phyloP scores from a whole-genome alignment of 2,888 invertebrate species.

The Carcina quercana region DNA sequence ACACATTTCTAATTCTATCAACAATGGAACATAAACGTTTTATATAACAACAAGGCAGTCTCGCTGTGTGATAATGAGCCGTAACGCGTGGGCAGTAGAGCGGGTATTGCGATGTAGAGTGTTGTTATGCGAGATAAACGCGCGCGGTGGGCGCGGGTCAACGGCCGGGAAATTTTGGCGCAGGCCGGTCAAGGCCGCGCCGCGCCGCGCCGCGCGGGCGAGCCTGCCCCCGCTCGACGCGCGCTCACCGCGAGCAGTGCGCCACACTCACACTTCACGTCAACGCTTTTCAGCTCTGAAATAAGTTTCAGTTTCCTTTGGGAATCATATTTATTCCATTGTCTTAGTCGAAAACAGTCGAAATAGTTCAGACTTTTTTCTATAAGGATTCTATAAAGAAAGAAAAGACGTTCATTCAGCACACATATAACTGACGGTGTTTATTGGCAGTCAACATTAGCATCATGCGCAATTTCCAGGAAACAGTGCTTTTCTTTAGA shows the following conservation, averaged over 20 bases:
- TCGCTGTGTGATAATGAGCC: not conserved
- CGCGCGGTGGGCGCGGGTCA: conserved; percentile 64
- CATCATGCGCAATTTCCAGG: too few relatives aligned
- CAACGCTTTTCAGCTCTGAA: too few relatives aligned
- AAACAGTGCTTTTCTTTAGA: too few relatives aligned
- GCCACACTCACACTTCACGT: too few relatives aligned
- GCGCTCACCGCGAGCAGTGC: not conserved
- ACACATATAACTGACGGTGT: too few relatives aligned
- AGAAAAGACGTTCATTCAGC: too few relatives aligned
- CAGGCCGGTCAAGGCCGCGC: conserved; percentile 71
- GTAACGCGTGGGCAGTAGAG: conserved; percentile 21
- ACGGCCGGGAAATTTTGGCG: conserved; percentile 73
- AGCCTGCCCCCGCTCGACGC: not conserved
- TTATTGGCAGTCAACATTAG: too few relatives aligned
- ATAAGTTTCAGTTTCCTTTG: too few relatives aligned
- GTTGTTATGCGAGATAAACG: conserved; percentile 61
- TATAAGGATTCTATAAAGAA: too few relatives aligned
- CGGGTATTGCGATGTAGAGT: conserved; percentile 27
- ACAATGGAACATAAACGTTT: conserved; percentile 59
- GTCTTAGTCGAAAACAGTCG: too few relatives aligned
- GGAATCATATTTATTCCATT: too few relatives aligned
- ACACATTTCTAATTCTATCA: conserved; percentile 53
- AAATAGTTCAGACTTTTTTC: too few relatives aligned
- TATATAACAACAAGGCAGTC: conserved; percentile 42
- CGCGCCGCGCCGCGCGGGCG: conserved; percentile 32